Base-by-base conservation (phyloP, 2,113 vertebrate species). In the Sorex araneus region DNA sequence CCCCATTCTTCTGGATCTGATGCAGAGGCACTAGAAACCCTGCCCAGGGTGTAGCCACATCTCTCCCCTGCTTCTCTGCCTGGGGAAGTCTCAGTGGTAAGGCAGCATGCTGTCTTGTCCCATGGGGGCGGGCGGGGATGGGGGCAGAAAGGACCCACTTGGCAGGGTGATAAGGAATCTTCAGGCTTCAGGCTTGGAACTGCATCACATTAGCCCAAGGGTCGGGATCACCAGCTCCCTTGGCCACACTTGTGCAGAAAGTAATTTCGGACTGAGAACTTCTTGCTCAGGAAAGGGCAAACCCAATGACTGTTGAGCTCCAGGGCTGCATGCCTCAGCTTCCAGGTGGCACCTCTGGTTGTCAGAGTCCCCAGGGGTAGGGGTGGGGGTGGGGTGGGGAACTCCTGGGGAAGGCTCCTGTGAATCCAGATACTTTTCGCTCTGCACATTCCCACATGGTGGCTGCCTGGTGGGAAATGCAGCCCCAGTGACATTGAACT, bases 121-220 rank as follows among this genome's bases (percentile, higher is more conserved):
- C 79, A 92, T 34, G 81, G 89, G 83, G 94, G 94, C 91, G 23
- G 66, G n/a, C n/a, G n/a, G n/a, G n/a, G n/a, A n/a, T n/a, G n/a
- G n/a, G n/a, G n/a, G n/a, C n/a, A n/a, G n/a, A n/a, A n/a, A n/a
- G n/a, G n/a, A n/a, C n/a, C n/a, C 50, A 90, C 83, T 21, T 47
- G 30, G 40, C 40, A 40, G 23, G 67, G 25, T 89, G 84, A 81
- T 63, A 34, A 93, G 74, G 73, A 94, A 95, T 50, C 57, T 73
- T 16, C 89, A 80, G 90, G 60, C 57, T 73, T 16, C 89, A 80
- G 90, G 9, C 69, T 94, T 84, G 70, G 63, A 87, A 71, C 63
- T 27, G 27, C 0, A 0, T 90, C 54, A 30, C 0, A 0, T 90
- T 54, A 87, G 87, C 86, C 69, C 36, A 83, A 91, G 70, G 80